Base-by-base conservation (phyloP, 2,113 vertebrate species). In the Dendrocopos noguchii region DNA sequence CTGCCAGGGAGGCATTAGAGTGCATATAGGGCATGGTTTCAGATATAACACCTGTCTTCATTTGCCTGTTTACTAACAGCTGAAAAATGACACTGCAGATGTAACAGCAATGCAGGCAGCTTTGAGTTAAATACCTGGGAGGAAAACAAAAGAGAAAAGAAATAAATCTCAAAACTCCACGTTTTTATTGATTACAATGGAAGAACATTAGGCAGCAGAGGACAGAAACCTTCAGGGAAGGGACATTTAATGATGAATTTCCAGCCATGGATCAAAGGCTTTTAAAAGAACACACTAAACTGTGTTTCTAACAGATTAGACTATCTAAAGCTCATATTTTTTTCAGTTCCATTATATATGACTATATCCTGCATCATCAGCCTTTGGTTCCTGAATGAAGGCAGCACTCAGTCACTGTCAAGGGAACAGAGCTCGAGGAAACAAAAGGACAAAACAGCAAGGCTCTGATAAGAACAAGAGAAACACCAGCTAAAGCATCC, bases 191-290 rank as follows among this genome's bases (percentile, higher is more conserved):
- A 76, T 76, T 42, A 82, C 39, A 53, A 84, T 79, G 44, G 28
- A 87, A 87, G 31, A 87, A 73, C 17, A 53, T 61, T 20, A 79
- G 53, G 50, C 74, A 82, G 44, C 19, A 82, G 64, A 92, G 79
- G 34, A 55, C 0, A 50, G 31, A 91, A 63, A 12, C 28, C 74
- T 89, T 46, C 25, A 33, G 24, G 65, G 68, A 94, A 83, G 18
- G 31, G 14, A 46, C 36, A 73, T 70, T 61, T 68, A 75, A 55
- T 22, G 29, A 74, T 55, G 27, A 75, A 16, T 77, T 87, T 63
- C 52, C 42, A 83, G 28, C 34, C 87, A 81, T 75, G 39, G 59
- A 90, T 84, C 73, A 91, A 74, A 95, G 71, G 36, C 56, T 93
- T 85, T 29, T 66, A 70, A 63, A 82, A 91, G 31, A 93, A 55